Evolutionary conservation across 2,797 vertebrate species (phyloP).

Genomic region (Brachymystax lenok): DNA sequence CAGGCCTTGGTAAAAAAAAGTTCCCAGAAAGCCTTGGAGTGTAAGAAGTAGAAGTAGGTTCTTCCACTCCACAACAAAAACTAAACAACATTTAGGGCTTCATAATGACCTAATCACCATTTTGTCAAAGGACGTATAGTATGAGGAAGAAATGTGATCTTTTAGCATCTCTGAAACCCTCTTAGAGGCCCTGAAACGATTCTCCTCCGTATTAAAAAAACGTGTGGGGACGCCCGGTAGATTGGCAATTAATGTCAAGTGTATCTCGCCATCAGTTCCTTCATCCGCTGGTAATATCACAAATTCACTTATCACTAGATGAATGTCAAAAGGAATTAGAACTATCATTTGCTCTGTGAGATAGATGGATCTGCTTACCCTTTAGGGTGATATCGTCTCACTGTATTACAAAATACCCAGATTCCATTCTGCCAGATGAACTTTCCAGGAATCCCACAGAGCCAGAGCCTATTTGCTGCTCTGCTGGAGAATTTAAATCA

Average conservation of each 20-base stretch:
- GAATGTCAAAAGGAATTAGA: conserved; percentile 68
- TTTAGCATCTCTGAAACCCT: conserved; percentile 39
- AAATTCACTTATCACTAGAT: conserved; percentile 74
- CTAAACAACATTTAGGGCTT: conserved; percentile 6
- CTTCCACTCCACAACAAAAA: not conserved
- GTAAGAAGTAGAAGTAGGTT: not conserved
- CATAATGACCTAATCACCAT: conserved; percentile 32
- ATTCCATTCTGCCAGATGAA: conserved; percentile 20
- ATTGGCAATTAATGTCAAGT: conserved; percentile 72
- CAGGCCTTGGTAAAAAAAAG: not conserved
- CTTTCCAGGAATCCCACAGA: conserved; percentile 11
- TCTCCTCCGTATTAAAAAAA: conserved; percentile 44
- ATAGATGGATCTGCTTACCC: conserved; percentile 42
- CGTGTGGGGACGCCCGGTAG: conserved; percentile 49
- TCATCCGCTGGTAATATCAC: conserved; percentile 65
- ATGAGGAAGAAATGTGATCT: conserved; percentile 43
- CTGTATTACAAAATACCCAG: not conserved
- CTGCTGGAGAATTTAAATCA: conserved; percentile 34
- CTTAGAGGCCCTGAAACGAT: conserved; percentile 7
- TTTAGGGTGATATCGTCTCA: conserved; percentile 15
- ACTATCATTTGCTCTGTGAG: conserved; percentile 60
- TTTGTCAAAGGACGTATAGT: conserved; percentile 22
- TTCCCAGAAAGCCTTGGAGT: not conserved
- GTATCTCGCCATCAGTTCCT: conserved; percentile 59
- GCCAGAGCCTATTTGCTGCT: not conserved